phyloP scores from a whole-genome alignment of 2,888 invertebrate species.

The Luffia ferchaultella region DNA sequence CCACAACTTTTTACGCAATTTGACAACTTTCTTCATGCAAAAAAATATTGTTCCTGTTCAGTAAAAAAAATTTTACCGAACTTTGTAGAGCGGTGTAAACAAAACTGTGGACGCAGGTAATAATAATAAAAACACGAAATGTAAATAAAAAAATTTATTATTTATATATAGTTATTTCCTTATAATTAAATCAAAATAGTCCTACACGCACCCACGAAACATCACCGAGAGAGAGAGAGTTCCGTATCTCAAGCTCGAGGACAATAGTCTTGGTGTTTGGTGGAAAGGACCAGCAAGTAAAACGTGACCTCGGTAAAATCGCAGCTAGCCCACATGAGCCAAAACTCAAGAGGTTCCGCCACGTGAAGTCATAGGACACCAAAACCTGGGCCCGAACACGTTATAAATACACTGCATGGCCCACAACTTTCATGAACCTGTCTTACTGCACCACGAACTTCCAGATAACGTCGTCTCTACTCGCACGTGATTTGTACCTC shows the following conservation, averaged over 20 bases:
- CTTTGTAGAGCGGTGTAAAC: no score
- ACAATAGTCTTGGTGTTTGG: constrained; percentile 5
- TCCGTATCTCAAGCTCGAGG: constrained; percentile 2
- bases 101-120: no score
- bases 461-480: background rate
- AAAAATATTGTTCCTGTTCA: no score
- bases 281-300: background rate
- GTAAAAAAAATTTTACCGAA: no score
- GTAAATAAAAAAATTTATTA: no score
- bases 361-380: constrained; percentile 2
- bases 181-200: no score
- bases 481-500: background rate
- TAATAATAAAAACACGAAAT: no score
- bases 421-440: constrained; percentile 8
- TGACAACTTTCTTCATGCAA: no score
- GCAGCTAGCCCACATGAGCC: constrained; percentile 21
- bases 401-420: constrained; percentile 17
- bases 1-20: no score
- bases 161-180: no score
- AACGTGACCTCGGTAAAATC: background rate
- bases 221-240: constrained; percentile 5
- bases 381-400: background rate
- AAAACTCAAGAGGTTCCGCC: constrained; percentile 12
- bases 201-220: background rate
- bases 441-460: background rate